phyloP scores from a whole-genome alignment of 2,888 invertebrate genomes.

The Caenorhabditis drosophilae region DNA sequence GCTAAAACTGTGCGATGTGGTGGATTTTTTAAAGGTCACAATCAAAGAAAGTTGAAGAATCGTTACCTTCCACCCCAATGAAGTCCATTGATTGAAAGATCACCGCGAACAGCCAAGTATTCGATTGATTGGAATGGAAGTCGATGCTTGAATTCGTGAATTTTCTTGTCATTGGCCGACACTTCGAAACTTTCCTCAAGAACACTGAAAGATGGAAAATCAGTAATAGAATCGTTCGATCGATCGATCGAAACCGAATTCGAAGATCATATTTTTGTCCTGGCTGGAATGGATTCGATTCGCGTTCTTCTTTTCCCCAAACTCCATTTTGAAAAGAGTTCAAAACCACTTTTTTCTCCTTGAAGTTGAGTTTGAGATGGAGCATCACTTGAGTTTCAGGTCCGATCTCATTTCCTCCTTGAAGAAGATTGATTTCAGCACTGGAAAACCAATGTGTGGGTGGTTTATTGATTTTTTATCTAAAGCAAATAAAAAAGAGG shows the following conservation, averaged over 20 bases:
- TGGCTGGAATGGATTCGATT: conserved; percentile 53
- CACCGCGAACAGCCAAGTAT: conserved; percentile 58
- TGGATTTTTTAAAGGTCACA: too few relatives aligned
- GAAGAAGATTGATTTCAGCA: conserved; percentile 47
- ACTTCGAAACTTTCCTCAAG: conserved; percentile 63
- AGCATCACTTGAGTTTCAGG: conserved; percentile 53
- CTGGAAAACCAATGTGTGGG: conserved; percentile 13
- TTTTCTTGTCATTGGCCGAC: conserved; percentile 58
- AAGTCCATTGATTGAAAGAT: conserved; percentile 50
- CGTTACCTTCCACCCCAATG: conserved; percentile 62
- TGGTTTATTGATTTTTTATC: neutral
- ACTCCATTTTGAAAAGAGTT: conserved; percentile 55
- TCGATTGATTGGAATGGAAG: conserved; percentile 56
- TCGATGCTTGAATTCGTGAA: conserved; percentile 61
- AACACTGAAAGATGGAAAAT: conserved; percentile 22
- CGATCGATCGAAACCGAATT: conserved; percentile 46
- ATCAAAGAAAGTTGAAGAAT: conserved; percentile 6
- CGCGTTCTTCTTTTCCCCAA: conserved; percentile 67
- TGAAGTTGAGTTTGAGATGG: conserved; percentile 62
- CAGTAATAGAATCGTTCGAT: neutral
- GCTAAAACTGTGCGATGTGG: too few relatives aligned
- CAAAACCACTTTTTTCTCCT: conserved; percentile 62
- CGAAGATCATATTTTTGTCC: conserved; percentile 65
- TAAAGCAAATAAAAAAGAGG: neutral
- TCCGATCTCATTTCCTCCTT: conserved; percentile 48